Base-by-base conservation (phyloP, 37 sponge, comb jelly and placozoan genomes). In the Diacarnus erythraeanus region DNA sequence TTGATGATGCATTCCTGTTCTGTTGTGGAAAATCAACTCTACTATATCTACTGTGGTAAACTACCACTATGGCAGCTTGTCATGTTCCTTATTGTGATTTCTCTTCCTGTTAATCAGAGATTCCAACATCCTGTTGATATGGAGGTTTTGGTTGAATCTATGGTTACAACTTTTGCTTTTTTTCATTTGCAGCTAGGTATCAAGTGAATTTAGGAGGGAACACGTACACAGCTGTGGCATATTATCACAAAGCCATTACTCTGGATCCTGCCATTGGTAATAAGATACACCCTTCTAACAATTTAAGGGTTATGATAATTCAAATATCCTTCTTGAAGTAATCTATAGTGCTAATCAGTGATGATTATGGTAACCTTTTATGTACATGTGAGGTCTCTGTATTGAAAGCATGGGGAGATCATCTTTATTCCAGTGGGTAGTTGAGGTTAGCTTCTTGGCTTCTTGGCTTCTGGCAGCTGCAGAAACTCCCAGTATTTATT, bases 181-280 rank as follows among this genome's bases (percentile, higher is more conserved):
- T 41, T 57, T 76, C 76, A 36, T 57, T 40, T 81, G 20, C 77
- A 91, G 92, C 87, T 33, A 74, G 92, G 20, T 91, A 91, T 70
- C 84, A 86, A 27, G 60, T 76, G 58, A 84, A 80, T 20, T 39
- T 83, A 6, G 92, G 76, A 18, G 68, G 64, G 8, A 71, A 38
- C 22, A 68, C 71, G 15, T 63, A 63, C 22, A 27, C 36, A 26
- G 80, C 92, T 36, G 73, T 83, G 40, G 63, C 73, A 1, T 79
- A 76, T 72, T 91, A 91, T 74, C 84, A 80, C 9, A 58, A 79
- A 59, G 92, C 92, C 26, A 87, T 91, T 6, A 56, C 80, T 10
- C 71, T 91, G 65, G 92, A 91, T 58, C 84, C 92, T 35, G 75
- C 77, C 30, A 83, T 83, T 42, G 92, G 92, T 91, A 61, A 68